These are phyloP conservation scores for Lithophane socia DNA, from an alignment of 2,888 invertebrate species.

Conservation along the genomic window DNA sequence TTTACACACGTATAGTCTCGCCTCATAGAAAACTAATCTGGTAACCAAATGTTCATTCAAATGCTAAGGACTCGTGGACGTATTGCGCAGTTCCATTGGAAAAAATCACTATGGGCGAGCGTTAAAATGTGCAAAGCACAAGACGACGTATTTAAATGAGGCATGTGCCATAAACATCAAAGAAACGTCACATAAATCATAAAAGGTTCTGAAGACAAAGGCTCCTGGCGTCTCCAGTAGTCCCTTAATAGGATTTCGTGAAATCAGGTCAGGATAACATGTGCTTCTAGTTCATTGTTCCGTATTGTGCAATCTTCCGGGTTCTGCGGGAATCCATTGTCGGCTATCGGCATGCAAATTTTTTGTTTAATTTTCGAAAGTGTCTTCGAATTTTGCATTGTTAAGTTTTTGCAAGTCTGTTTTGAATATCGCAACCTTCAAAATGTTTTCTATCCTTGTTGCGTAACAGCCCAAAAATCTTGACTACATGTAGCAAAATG, in stretches of 20 bases:
- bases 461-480: constrained; percentile 23
- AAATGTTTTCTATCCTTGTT: constrained; percentile 26
- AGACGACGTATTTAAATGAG: constrained; percentile 88
- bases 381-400: constrained; percentile 69
- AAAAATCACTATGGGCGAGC: constrained; percentile 83
- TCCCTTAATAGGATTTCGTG: constrained; percentile 80
- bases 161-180: constrained; percentile 88
- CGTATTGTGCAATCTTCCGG: constrained; percentile 88
- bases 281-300: constrained; percentile 83
- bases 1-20: constrained; percentile 82
- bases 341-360: constrained; percentile 82
- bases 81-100: constrained; percentile 78
- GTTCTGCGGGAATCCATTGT: constrained; percentile 79
- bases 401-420: constrained; percentile 69
- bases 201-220: constrained; percentile 83
- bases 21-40: constrained; percentile 87
- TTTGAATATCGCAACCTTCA: constrained; percentile 56
- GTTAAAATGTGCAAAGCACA: constrained; percentile 88
- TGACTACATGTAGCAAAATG: constrained; percentile 1
- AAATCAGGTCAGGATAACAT: constrained; percentile 90
- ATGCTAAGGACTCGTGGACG: constrained; percentile 79
- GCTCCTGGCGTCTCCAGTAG: constrained; percentile 79
- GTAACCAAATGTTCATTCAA: constrained; percentile 89
- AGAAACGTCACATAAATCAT: constrained; percentile 88
- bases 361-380: constrained; percentile 76